Evolutionary conservation across 2,888 invertebrate species (phyloP).

Genomic region (Nomada lathburiana): DNA sequence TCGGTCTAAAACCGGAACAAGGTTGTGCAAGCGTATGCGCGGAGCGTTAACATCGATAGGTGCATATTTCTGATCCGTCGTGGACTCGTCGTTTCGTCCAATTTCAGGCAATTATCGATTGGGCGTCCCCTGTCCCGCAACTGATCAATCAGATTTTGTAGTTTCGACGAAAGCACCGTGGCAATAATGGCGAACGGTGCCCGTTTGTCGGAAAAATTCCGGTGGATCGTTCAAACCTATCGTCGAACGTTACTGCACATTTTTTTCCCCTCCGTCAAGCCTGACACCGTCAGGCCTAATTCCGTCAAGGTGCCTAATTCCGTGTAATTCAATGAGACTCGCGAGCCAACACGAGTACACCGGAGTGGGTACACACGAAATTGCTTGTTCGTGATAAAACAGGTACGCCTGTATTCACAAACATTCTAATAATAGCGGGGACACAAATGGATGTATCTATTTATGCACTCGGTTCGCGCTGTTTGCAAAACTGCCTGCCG

Average conservation of each 20-base stretch:
- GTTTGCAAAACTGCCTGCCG: slow-evolving; percentile 54
- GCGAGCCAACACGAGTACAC: background rate
- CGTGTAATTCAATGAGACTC: background rate
- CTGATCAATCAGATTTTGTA: too few species aligned
- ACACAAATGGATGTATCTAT: slow-evolving; percentile 51
- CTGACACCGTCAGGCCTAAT: too few species aligned
- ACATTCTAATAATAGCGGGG: slow-evolving; percentile 26
- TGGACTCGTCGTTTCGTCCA: slow-evolving; percentile 40
- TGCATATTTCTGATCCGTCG: slow-evolving; percentile 44
- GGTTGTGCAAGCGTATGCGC: slow-evolving; percentile 63
- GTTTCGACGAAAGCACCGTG: too few species aligned
- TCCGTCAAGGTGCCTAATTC: too few species aligned
- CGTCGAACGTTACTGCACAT: too few species aligned
- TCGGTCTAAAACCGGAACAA: slow-evolving; percentile 63
- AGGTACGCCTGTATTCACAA: slow-evolving; percentile 13
- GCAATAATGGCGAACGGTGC: too few species aligned
- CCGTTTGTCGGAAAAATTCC: too few species aligned
- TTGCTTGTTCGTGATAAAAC: background rate
- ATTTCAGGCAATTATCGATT: slow-evolving; percentile 28
- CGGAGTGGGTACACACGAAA: background rate
- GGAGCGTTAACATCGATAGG: slow-evolving; percentile 58
- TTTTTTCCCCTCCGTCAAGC: background rate
- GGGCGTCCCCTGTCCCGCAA: too few species aligned
- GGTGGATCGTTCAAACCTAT: too few species aligned
- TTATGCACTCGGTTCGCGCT: slow-evolving; percentile 54